Evolutionary conservation across 2,797 vertebrate genomes (phyloP), one percentile per base, ranked within the genome.

Genomic region (Chlorospingus flavigularis): DNA sequence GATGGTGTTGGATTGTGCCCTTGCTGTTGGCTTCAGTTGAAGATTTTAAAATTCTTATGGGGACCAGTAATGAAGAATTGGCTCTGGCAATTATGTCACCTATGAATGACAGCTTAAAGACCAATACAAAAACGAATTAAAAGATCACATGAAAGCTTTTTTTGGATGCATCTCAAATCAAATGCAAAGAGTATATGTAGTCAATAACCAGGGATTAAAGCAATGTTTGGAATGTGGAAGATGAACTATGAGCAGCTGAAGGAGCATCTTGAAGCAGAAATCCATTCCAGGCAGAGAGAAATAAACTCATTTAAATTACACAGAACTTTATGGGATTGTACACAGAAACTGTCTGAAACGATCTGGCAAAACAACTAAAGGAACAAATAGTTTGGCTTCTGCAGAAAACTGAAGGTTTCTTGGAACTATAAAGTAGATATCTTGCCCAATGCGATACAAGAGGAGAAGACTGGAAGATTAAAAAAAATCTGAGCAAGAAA

Each of bases 251-350:
- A 74, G 55, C 66, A 86, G 43, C 33, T 86, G 77, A 85, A 76
- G 63, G 37, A 94, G 13, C 28, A 86, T 92, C 85, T 90, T 95
- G 85, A 88, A 91, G 48, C 21, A 90, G 68, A 87, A 82, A 92
- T 63, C 31, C 45, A 48, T 81, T 91, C n/a, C n/a, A 79, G 60
- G 18, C n/a, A 77, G 63, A 74, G 24, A 60, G 45, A 74, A 85
- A 79, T 39, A 82, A 78, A 51, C 1, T 15, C 47, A 50, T 65
- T 78, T 80, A 86, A 93, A 90, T 84, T 65, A 66, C 14, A 47
- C 24, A 72, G 47, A 81, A 24, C 47, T 86, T 47, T 90, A 40
- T 5, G 5, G 30, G 17, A 77, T 54, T 86, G 48, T 81, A 72
- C 42, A 72, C 28, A 78, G 61, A 88, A 95, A 75, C 45, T 68